phyloP scores from a whole-genome alignment of 2,888 invertebrate genomes.

The Biston stratarius region DNA sequence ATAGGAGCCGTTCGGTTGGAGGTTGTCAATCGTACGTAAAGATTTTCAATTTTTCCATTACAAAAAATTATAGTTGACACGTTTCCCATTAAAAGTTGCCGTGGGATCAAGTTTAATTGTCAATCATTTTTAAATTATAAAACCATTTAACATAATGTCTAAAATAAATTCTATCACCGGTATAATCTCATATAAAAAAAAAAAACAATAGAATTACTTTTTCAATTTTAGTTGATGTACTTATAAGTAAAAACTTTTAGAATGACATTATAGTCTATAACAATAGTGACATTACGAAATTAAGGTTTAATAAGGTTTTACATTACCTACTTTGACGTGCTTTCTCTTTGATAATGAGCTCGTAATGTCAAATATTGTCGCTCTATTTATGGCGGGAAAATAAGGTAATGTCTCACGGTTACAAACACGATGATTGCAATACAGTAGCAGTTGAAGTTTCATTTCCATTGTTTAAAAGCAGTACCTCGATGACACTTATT shows the following conservation, averaged over 20 bases:
- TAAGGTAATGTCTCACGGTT: constrained; percentile 38
- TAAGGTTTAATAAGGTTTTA: constrained; percentile 7
- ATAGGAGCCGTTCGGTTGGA: not conserved
- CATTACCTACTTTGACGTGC: constrained; percentile 13
- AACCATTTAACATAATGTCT: not conserved
- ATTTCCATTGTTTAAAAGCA: constrained; percentile 6
- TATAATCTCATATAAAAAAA: not conserved
- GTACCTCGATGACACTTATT: not conserved
- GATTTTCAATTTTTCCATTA: not conserved
- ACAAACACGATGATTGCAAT: constrained; percentile 35
- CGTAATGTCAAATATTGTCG: constrained; percentile 22
- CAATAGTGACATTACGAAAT: constrained; percentile 13
- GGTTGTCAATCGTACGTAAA: not conserved
- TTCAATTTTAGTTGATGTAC: constrained; percentile 1
- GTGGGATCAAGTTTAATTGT: constrained; percentile 4
- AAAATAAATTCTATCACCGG: not conserved
- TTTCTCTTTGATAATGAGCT: constrained; percentile 25
- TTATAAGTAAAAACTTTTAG: not conserved
- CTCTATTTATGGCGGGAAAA: constrained; percentile 29
- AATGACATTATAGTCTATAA: constrained; percentile 4
- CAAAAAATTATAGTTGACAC: not conserved
- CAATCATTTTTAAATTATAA: constrained; percentile 3
- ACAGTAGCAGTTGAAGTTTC: constrained; percentile 10
- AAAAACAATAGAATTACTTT: constrained; percentile 11
- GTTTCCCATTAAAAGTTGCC: constrained; percentile 1